Evolutionary conservation across 1,140 invertebrate species (phyloP), one percentile per base, ranked within the genome.

Genomic region (Telenomus remus): DNA sequence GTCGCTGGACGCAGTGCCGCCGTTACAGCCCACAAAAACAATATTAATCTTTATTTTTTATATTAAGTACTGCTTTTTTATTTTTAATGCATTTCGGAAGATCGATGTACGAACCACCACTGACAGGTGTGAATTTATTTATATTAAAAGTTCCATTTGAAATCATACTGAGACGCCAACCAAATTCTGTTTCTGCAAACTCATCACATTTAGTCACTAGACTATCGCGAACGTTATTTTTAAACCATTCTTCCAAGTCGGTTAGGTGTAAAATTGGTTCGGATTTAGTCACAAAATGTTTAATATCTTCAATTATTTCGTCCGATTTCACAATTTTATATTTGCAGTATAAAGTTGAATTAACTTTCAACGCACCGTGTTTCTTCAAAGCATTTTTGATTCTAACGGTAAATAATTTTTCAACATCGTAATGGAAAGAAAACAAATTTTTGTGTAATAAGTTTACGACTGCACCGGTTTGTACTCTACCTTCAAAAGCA

Each of bases 21-120:
- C 0, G 82, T 71, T 14, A 85, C 42, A 8, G 80, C 68, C 82
- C 83, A 86, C 37, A 81, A 79, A 39, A 39, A 39, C 83, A 86
- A 35, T 64, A 64, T 15, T 79, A 10, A 76, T 87, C 84, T 12
- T 57, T 59, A 69, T 86, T 87, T 79, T 82, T 53, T 47, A 88
- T 77, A 75, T 87, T 88, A 4, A 88, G 57, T 11, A 85, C 61
- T 10, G 84, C 82, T 47, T 80, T 80, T 64, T 86, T 86, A 11
- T 43, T 10, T 76, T 78, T 64, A 14, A 87, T 84, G 64, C 79
- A 65, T 37, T 71, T 49, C 19, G 84, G 81, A 61, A 84, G 63
- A 9, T 77, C 69, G 44, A 82, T 78, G 65, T 53, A 84, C 12
- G 83, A 81, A 46, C 72, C 59, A 13, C 75, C 82, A 11, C 47